Conservation (phyloP, 2,797 vertebrate genomes). For the Spinibarbus caldwelli region DNA sequence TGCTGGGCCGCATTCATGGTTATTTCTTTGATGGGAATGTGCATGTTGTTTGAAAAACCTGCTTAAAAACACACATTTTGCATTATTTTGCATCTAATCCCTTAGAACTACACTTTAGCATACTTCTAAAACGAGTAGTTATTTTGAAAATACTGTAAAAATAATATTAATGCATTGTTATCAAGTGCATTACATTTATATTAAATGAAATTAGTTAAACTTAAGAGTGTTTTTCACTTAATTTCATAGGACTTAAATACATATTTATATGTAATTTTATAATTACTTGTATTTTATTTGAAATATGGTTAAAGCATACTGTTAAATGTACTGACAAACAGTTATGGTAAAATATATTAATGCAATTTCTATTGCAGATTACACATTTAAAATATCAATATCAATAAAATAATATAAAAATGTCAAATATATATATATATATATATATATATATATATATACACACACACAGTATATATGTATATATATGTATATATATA, state of each 20-base stretch:
- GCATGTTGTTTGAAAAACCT: neutral
- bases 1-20: constrained; percentile 3
- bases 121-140: neutral
- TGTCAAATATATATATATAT: too few relatives aligned
- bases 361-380: neutral
- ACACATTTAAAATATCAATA: neutral
- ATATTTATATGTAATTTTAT: neutral
- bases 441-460: too few relatives aligned
- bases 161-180: neutral
- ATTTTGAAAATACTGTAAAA: neutral
- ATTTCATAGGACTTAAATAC: neutral
- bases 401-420: too few relatives aligned
- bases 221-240: neutral
- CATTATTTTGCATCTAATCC: too few relatives aligned
- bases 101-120: neutral
- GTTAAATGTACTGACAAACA: too few relatives aligned
- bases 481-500: too few relatives aligned
- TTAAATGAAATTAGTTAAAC: neutral
- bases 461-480: too few relatives aligned
- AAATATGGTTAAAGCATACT: too few relatives aligned
- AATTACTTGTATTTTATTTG: neutral
- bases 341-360: too few relatives aligned
- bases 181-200: neutral
- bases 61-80: too few relatives aligned
- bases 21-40: neutral